These are phyloP conservation scores for Sinopyrophorus schimmeli DNA, from an alignment of 2,888 invertebrate species.

Conservation along the genomic window DNA sequence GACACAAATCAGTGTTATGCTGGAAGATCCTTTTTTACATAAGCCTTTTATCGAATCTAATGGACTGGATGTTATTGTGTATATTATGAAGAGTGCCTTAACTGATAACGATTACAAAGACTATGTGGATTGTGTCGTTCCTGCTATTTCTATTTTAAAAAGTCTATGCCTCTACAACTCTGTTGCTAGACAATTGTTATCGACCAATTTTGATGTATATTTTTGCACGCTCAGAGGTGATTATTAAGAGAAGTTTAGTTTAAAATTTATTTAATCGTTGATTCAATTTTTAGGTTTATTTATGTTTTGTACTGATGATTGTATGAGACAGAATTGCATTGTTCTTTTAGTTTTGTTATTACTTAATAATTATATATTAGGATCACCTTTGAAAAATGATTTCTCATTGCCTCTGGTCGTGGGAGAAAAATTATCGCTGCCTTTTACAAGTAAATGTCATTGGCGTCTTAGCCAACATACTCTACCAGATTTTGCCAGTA, in stretches of 20 bases:
- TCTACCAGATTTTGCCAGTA: conserved; percentile 45
- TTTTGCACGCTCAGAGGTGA: conserved; percentile 58
- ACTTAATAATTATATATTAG: conserved; percentile 55
- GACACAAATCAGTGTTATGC: conserved; percentile 69
- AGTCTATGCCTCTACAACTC: conserved; percentile 59
- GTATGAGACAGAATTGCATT: conserved; percentile 56
- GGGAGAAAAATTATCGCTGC: conserved; percentile 53
- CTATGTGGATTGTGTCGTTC: conserved; percentile 60
- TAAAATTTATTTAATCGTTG: background rate
- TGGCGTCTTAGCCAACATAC: conserved; percentile 56
- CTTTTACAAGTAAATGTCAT: conserved; percentile 57
- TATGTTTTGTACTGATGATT: conserved; percentile 60
- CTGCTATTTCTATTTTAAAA: conserved; percentile 57
- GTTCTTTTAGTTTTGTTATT: conserved; percentile 58
- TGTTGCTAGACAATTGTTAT: conserved; percentile 62
- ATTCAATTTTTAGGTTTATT: conserved; percentile 56
- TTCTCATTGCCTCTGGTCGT: conserved; percentile 58
- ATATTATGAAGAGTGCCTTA: conserved; percentile 56
- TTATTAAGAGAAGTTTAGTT: background rate
- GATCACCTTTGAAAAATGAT: conserved; percentile 48
- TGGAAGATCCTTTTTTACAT: conserved; percentile 65
- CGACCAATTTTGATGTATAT: conserved; percentile 55
- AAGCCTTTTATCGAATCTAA: conserved; percentile 62
- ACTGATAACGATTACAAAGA: conserved; percentile 55
- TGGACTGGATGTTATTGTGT: conserved; percentile 59